Evolutionary conservation across 2,888 invertebrate species (phyloP).

Genomic region (Orthonychiurus folsomi): DNA sequence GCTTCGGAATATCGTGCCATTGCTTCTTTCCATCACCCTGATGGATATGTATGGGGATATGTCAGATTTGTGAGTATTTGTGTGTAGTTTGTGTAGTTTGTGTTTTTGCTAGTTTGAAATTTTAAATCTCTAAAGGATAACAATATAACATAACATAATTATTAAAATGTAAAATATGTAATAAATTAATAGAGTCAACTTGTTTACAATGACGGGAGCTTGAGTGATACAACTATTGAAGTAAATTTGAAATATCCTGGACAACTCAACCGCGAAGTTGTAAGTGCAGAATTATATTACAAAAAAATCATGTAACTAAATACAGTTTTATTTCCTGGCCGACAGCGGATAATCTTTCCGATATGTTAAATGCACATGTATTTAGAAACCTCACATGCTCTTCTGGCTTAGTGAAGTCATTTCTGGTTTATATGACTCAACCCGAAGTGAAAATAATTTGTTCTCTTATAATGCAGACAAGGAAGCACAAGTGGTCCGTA

Average conservation of each 20-base stretch:
- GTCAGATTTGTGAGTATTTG: slow-evolving; percentile 61
- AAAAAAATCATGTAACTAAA: too few relatives aligned
- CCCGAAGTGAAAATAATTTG: not conserved
- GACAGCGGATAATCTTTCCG: too few relatives aligned
- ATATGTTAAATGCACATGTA: not conserved
- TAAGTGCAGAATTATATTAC: slow-evolving; percentile 44
- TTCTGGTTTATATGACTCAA: not conserved
- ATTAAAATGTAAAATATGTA: slow-evolving; percentile 31
- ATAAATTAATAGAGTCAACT: slow-evolving; percentile 84
- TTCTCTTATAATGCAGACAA: slow-evolving; percentile 52
- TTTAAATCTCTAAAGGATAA: slow-evolving; percentile 2
- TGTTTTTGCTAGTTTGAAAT: not conserved
- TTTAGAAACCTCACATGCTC: not conserved
- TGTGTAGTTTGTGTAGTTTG: not conserved
- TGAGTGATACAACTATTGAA: slow-evolving; percentile 83
- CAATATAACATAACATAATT: not conserved
- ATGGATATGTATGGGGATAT: slow-evolving; percentile 75
- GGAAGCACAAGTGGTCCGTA: slow-evolving; percentile 79
- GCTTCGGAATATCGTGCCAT: slow-evolving; percentile 75
- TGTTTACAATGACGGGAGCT: slow-evolving; percentile 72
- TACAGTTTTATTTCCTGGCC: not conserved
- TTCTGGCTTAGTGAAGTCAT: too few relatives aligned
- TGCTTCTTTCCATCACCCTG: slow-evolving; percentile 84
- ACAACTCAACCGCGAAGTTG: slow-evolving; percentile 68
- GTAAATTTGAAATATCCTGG: slow-evolving; percentile 82